Conservation (phyloP, 2,113 vertebrate genomes). For the Pituophis catenifer region DNA sequence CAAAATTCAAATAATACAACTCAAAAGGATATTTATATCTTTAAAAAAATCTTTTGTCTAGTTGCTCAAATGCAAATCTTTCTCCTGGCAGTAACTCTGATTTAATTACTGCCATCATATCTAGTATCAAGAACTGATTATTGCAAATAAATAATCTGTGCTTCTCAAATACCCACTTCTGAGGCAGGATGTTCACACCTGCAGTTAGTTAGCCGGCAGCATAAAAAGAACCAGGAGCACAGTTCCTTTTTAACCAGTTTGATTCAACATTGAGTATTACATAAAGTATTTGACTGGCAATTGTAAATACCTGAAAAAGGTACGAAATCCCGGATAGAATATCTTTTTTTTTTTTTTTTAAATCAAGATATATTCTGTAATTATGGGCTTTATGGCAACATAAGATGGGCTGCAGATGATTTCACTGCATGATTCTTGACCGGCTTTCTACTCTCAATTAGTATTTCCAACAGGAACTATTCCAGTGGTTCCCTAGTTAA, state of each 20-base stretch:
- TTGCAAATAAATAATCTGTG: background rate
- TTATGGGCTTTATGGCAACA: constrained; percentile 7
- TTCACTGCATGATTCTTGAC: background rate
- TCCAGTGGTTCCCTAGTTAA: constrained; percentile 29
- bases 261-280: constrained; percentile 69
- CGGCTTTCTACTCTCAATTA: constrained; percentile 1
- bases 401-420: rapidly evolving
- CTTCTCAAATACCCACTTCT: constrained; percentile 8
- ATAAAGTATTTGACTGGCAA: constrained; percentile 5
- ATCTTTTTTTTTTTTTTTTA: background rate
- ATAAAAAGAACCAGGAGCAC: constrained; percentile 46
- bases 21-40: constrained; percentile 41
- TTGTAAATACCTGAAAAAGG: constrained; percentile 24
- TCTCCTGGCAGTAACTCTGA: constrained; percentile 24
- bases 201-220: constrained; percentile 58
- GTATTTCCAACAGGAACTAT: constrained; percentile 24
- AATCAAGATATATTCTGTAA: constrained; percentile 30
- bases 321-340: constrained; percentile 1
- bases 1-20: constrained; percentile 55
- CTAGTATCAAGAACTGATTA: background rate
- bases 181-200: background rate
- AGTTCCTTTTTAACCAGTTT: constrained; percentile 64
- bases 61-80: constrained; percentile 34
- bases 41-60: constrained; percentile 28
- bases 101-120: background rate